Evolutionary conservation across 2,888 invertebrate genomes (phyloP).

Genomic region (Agrotis ipsilon): DNA sequence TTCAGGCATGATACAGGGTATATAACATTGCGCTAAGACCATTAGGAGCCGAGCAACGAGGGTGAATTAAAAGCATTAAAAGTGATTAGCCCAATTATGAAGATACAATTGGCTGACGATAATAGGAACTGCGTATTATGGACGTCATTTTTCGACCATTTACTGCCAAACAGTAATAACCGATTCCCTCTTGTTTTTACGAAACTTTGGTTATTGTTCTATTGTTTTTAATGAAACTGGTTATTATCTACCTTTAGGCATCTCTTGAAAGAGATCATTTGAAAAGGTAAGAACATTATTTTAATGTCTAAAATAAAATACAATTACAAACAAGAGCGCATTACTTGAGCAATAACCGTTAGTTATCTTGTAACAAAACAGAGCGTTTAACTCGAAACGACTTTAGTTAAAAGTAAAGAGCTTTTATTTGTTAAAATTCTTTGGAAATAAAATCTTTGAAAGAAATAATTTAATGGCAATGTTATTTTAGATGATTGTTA

Average conservation of each 20-base stretch:
- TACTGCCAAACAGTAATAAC: neutral
- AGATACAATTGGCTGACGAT: neutral
- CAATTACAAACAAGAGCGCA: constrained; percentile 13
- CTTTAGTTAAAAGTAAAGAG: constrained; percentile 21
- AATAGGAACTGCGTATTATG: neutral
- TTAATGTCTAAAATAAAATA: constrained; percentile 12
- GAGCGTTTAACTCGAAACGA: constrained; percentile 30
- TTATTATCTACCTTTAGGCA: neutral
- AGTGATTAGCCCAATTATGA: no score
- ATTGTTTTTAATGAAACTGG: no score
- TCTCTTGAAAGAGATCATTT: neutral
- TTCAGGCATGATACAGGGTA: no score
- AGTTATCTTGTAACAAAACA: constrained; percentile 34
- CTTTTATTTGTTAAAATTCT: constrained; percentile 22
- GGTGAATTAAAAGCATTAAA: no score
- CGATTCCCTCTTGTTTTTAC: neutral
- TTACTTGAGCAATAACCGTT: constrained; percentile 14
- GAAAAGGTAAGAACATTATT: constrained; percentile 9
- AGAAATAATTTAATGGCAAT: neutral
- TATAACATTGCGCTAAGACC: no score
- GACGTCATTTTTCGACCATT: neutral
- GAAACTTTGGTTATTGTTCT: neutral
- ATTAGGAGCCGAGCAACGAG: no score
- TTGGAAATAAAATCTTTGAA: constrained; percentile 8
- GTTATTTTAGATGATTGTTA: neutral